Conservation (phyloP, 2,797 vertebrate genomes). For the Catamblyrhynchus diadema region DNA sequence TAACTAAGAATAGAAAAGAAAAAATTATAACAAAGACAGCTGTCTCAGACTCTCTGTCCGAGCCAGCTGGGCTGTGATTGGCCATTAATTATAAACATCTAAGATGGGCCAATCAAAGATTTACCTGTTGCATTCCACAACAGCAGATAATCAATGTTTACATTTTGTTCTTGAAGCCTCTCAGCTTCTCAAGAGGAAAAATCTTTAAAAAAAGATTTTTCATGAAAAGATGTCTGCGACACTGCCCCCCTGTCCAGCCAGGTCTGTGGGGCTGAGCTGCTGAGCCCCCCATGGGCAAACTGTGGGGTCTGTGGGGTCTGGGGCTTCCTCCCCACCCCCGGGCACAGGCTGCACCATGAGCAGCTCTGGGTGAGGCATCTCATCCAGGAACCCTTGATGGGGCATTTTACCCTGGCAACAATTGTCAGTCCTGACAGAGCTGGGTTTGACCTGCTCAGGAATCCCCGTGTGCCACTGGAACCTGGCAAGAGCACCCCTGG, state of each 20-base stretch:
- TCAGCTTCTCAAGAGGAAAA: too few species aligned
- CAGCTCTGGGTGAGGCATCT: neutral
- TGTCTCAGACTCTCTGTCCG: too few species aligned
- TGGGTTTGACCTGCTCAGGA: neutral
- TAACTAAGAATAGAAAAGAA: too few species aligned
- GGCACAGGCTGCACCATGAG: neutral
- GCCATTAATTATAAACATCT: too few species aligned
- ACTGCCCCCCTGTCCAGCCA: neutral
- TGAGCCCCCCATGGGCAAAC: neutral
- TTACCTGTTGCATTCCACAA: too few species aligned
- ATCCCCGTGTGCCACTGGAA: neutral
- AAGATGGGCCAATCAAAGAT: too few species aligned
- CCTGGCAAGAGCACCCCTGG: neutral
- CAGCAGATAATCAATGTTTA: too few species aligned
- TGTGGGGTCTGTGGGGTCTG: rapidly evolving
- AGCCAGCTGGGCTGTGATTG: too few species aligned
- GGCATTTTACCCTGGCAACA: neutral
- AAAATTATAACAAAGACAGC: too few species aligned
- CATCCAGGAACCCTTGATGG: neutral
- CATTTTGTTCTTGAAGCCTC: too few species aligned
- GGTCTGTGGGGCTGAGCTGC: neutral
- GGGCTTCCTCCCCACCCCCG: neutral
- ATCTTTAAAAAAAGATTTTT: too few species aligned
- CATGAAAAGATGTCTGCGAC: too few species aligned
- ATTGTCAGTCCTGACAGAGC: neutral